phyloP scores from a whole-genome alignment of 2,113 vertebrate species.

The Erythrocercus mccallii region DNA sequence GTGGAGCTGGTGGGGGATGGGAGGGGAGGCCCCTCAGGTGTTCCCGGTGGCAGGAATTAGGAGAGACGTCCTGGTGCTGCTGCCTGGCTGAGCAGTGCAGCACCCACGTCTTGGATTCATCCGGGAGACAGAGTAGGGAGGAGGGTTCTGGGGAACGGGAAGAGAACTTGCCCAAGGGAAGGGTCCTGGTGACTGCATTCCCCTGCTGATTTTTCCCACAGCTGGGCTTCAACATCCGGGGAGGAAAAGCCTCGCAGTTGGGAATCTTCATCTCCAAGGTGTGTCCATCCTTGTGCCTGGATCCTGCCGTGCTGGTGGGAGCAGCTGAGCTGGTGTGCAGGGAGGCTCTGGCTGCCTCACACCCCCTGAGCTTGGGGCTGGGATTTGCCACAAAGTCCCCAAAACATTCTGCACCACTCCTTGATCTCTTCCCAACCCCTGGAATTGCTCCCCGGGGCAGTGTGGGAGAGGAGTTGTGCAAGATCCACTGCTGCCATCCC shows the following conservation, averaged over 20 bases:
- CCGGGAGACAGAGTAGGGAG: not conserved
- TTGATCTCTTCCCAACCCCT: not conserved
- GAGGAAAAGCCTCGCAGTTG: conserved; percentile 95
- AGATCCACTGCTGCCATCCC: not conserved
- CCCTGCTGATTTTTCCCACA: conserved; percentile 54
- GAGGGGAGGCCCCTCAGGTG: fast-evolving
- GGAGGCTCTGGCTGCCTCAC: not conserved
- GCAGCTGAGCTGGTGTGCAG: not conserved
- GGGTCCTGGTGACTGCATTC: not conserved
- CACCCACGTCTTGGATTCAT: not conserved
- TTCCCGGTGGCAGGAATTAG: fast-evolving
- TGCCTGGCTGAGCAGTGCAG: not conserved
- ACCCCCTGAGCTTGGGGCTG: not conserved
- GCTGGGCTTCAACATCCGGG: conserved; percentile 97
- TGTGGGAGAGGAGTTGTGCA: fast-evolving
- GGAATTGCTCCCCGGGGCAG: not conserved
- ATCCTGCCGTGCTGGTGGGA: not conserved
- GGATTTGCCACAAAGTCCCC: not conserved
- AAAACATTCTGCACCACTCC: not conserved
- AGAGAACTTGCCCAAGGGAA: not conserved
- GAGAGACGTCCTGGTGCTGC: not conserved
- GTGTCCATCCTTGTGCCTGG: not conserved
- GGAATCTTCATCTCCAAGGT: conserved; percentile 99
- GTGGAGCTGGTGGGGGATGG: not conserved
- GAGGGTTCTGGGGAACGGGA: not conserved